Conservation (phyloP, 1,140 invertebrate genomes). For the Cyclina sinensis region DNA sequence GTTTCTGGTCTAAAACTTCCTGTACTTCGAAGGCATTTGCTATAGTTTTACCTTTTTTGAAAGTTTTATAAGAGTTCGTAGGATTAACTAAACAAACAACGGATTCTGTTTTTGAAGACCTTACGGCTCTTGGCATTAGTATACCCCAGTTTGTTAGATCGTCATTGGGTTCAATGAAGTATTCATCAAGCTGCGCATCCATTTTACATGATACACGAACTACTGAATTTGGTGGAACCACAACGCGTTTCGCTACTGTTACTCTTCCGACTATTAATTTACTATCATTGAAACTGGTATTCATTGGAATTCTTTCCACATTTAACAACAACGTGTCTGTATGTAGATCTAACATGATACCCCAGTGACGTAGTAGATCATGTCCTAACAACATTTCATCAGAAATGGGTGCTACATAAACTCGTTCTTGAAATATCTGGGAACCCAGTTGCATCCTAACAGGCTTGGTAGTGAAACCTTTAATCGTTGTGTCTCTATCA, state of each 20-base stretch:
- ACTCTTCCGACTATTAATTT: not conserved
- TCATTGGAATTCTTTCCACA: conserved; percentile 4
- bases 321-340: not conserved
- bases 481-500: too few relatives aligned
- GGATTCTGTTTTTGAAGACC: not conserved
- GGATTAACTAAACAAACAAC: conserved; percentile 42
- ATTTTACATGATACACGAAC: conserved; percentile 19
- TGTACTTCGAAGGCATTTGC: conserved; percentile 41
- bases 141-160: not conserved
- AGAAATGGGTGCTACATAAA: conserved; percentile 30
- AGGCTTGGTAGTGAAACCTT: too few relatives aligned
- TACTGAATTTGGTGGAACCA: conserved; percentile 41
- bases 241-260: not conserved
- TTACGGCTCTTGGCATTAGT: conserved; percentile 11
- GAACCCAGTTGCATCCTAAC: not conserved
- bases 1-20: not conserved
- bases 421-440: not conserved
- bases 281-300: not conserved
- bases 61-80: not conserved
- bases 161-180: conserved; percentile 29
- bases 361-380: conserved; percentile 10
- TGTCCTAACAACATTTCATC: not conserved
- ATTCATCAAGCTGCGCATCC: not conserved
- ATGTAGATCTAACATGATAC: not conserved
- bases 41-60: conserved; percentile 21